Percentiles rank a stretch among this genome's conserved stretches.
Conservation (phyloP, 2,888 invertebrate genomes). For the Troilus luridus region DNA sequence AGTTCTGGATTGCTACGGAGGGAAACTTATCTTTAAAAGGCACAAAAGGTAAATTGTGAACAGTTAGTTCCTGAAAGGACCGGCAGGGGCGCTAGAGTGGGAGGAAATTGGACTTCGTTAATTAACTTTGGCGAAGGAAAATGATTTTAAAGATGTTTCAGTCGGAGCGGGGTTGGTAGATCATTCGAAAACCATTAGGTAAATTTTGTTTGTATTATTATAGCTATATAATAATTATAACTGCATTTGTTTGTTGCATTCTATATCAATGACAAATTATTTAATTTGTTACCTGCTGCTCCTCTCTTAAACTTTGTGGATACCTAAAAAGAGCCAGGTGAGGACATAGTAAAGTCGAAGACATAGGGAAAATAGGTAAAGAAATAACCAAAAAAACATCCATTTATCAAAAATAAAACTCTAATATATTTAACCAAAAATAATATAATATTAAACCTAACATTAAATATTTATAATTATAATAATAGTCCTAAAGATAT, state of each 20-base stretch:
- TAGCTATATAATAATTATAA: not conserved
- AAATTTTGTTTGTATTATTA: not conserved
- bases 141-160: conserved; percentile 4
- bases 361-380: no score
- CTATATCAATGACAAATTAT: no score
- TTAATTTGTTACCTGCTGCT: no score
- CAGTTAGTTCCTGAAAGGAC: conserved; percentile 25
- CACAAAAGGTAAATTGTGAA: conserved; percentile 32
- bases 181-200: not conserved
- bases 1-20: not conserved
- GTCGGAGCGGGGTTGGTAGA: not conserved
- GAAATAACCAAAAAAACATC: no score
- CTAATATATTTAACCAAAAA: no score
- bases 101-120: conserved; percentile 35
- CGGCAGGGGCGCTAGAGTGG: not conserved
- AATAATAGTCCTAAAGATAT: no score
- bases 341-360: no score
- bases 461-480: no score
- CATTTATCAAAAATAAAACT: no score
- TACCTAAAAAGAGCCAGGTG: no score
- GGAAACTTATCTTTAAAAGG: not conserved
- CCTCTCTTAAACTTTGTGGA: no score
- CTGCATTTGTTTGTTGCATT: not conserved
- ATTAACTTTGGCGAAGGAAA: conserved; percentile 21
- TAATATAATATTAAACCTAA: no score